phyloP scores from a whole-genome alignment of 2,888 invertebrate species.

The Plagiodera versicolora region DNA sequence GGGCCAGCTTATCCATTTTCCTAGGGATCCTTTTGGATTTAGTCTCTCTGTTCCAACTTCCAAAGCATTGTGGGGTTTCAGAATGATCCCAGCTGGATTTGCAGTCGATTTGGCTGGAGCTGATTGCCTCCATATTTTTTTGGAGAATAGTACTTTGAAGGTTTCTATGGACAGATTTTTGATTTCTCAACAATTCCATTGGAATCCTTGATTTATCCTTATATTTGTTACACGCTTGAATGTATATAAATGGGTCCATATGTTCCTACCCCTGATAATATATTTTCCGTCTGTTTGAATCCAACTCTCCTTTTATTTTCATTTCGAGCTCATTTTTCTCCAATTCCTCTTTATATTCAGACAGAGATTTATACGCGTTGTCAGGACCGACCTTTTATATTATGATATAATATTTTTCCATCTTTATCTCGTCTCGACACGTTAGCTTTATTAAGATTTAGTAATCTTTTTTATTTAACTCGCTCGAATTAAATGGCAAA shows the following conservation, averaged over 20 bases:
- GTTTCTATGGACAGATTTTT: too few relatives aligned
- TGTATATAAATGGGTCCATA: constrained; percentile 42
- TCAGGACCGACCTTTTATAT: constrained; percentile 50
- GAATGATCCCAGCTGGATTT: too few relatives aligned
- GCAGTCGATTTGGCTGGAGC: too few relatives aligned
- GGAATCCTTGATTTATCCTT: constrained; percentile 24
- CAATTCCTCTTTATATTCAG: constrained; percentile 54
- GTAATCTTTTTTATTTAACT: constrained; percentile 43
- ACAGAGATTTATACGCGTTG: constrained; percentile 56
- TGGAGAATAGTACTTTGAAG: too few relatives aligned
- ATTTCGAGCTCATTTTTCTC: constrained; percentile 55
- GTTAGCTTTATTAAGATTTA: constrained; percentile 48
- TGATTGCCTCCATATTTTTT: too few relatives aligned
- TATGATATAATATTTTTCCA: constrained; percentile 55
- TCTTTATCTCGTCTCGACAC: constrained; percentile 35
- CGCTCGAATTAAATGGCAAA: constrained; percentile 39
- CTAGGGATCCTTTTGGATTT: too few relatives aligned
- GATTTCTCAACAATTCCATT: constrained; percentile 13
- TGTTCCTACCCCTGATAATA: constrained; percentile 49
- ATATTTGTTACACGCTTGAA: constrained; percentile 37
- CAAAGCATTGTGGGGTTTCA: too few relatives aligned
- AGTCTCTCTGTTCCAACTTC: too few relatives aligned
- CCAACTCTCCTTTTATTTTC: constrained; percentile 54
- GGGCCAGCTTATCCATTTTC: too few relatives aligned
- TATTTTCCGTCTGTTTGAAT: constrained; percentile 54